Evolutionary conservation across 2,888 invertebrate genomes (phyloP), one percentile per base, ranked within the genome.

Genomic region (Troilus luridus): DNA sequence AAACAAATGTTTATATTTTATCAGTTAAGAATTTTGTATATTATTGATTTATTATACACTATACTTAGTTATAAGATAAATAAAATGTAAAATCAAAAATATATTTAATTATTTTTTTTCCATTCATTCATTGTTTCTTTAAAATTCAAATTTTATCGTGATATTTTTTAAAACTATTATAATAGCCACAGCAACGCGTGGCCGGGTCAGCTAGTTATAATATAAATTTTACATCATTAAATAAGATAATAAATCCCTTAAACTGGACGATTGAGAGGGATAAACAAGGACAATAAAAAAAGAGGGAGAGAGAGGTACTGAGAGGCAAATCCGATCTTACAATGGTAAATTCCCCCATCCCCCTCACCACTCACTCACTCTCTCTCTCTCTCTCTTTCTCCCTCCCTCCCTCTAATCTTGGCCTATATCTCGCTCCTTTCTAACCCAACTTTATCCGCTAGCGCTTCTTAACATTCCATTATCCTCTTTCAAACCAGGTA

Each of bases 381-480:
- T 14, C 59, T 14, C 59, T 59, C 14, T 59, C 12, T 14, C 10
- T 12, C 59, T 14, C 14, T 12, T 1, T 14, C 59, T 14, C 59
- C 7, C 10, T 14, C 59, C 7, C 59, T 59, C 14, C 27, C 72
- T 41, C 72, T 77, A 77, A 77, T 77, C 72, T 77, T 77, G 8
- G 27, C 24, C 72, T 77, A 77, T 77, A 77, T 77, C 72, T 27
- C 17, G 7, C 41, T 24, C 72, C 72, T 77, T 77, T 77, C 72
- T 77, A 41, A 77, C 17, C 72, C 72, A 77, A 77, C 72, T 77
- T 77, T 77, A 77, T 77, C 72, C 72, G 12, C 72, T 77, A 77
- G 27, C 72, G 72, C 72, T 77, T 77, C 72, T 77, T 77, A 77
- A 77, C n/a, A 77, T 77, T 77, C 72, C 72, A 77, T 77, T 77